Base-by-base conservation (phyloP, 2,113 vertebrate genomes). In the Eurystomus gularis region DNA sequence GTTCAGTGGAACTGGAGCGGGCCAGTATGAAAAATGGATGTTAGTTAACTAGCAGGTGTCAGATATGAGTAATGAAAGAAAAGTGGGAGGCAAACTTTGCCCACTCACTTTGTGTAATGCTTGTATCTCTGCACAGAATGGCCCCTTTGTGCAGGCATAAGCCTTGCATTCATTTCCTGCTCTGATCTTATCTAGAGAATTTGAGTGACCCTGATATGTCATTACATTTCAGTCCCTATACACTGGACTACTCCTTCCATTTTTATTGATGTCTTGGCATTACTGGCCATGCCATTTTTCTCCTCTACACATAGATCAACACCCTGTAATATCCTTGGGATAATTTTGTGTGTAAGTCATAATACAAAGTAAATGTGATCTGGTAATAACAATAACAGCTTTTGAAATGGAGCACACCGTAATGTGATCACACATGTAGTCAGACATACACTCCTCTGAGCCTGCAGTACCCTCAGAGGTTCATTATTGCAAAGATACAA, bases 61-160 rank as follows among this genome's bases (percentile, higher is more conserved):
- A 95, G 73, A 72, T 79, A 93, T 91, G 91, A 96, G 95, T 95
- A 96, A 94, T 90, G 89, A 96, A 95, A 97, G 92, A 96, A 94
- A 97, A 92, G 91, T 94, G 88, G 93, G 86, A 93, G 93, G 62
- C 79, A 87, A 94, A 94, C 89, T 80, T 88, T 62, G 73, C 94
- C 83, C 58, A 65, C 84, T 96, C 87, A 78, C 71, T 95, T 83
- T 84, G 35, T 88, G 72, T 73, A 93, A 91, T 95, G 79, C 55
- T 84, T 82, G 76, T 60, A 83, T 71, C 72, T 71, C 69, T 82
- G 48, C 28, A 69, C 94, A 97, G 87, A 97, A 97, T 82, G 73
- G 75, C 11, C 31, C 81, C 87, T 96, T 97, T 97, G 94, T 97
- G 84, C 58, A 71, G n/a, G 55, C 31, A 96, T 90, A 97, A 94